Base-by-base conservation (phyloP, 2,888 invertebrate species). In the Panzeria rudis region DNA sequence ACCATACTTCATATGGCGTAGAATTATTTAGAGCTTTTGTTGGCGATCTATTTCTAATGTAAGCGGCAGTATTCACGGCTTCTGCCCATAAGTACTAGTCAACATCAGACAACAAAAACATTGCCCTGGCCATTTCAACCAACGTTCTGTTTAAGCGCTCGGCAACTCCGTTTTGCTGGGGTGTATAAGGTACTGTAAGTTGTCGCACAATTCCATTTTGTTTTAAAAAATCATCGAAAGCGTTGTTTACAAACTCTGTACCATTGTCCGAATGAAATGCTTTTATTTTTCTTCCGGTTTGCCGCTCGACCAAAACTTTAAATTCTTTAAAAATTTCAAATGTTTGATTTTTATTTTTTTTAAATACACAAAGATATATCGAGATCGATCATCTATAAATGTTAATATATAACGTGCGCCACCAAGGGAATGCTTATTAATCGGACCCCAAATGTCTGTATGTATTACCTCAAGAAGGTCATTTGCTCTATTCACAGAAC, bases 81-180 rank as follows among this genome's bases (percentile, higher is more conserved):
- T 87, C 86, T 23, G 73, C 52, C 69, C 68, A 52, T 9, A 87
- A 64, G 20, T 69, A 54, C 38, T 86, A 90, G 87, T 38, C 88
- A 15, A 89, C 32, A 6, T 76, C 83, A 23, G 87, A 59, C 29
- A 87, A 72, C 1, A 86, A 47, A 11, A 91, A 54, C 87, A 91
- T 88, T 15, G 87, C 80, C 23, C 89, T 86, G 2, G 89, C 89
- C 77, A 87, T 86, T 64, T 89, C 89, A 15, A 89, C 56, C 15
- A 83, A n/a, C 2, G 77, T 69, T 7, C 61, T 47, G n/a, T 78
- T 20, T 59, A 83, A 17, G 50, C 59, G 52, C 83, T 87, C 86
- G 1, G 87, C 86, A 13, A 87, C 77, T 1, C 87, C 84, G 32
- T 87, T 87, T 41, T 86, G 87, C 25, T 87, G 86, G 1, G 87